Base-by-base conservation (phyloP, 2,797 vertebrate species). In the Hyperoplus lanceolatus region DNA sequence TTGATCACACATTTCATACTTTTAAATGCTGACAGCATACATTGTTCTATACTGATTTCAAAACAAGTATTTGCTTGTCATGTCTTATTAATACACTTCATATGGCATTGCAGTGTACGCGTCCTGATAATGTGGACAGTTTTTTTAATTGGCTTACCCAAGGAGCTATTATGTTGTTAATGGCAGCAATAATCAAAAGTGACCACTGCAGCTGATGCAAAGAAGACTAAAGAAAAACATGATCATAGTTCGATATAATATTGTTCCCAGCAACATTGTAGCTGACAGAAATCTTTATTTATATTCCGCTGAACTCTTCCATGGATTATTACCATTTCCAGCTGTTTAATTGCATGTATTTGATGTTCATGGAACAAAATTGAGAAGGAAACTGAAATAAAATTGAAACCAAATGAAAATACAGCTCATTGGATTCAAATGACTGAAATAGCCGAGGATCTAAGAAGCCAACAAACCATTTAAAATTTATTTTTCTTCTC, bases 1-100 rank as follows among this genome's bases (percentile, higher is more conserved):
- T 51, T 5, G 6, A 50, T 21, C 36, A 48, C 7, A 70, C 13
- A 36, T 61, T 64, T 51, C 7, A 16, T 39, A 21, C 21, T 41
- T 74, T 9, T 5, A 14, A 3, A 46, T 13, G 1, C 1, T 60
- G 67, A 71, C 63, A 78, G 41, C 14, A 56, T 65, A 9, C 12
- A 48, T 65, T 79, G 66, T 42, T 78, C 21, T 18, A 5, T 56
- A 51, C 21, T 29, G 39, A 46, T 60, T 61, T 75, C n/a, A 68
- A 18, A 53, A 72, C 73, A 15, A 63, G 42, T 62, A 48, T 1
- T 45, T 46, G 7, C 1, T 38, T 7, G 14, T 14, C 2, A 1
- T 57, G 11, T 58, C 16, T 38, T 2, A 36, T 18, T 57, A 74
- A 67, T 64, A 53, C 55, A 6, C 50, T 46, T 56, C 43, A 75